Evolutionary conservation across 2,797 vertebrate species (phyloP), one percentile per base, ranked within the genome.

Genomic region (Periophthalmus magnuspinnatus): DNA sequence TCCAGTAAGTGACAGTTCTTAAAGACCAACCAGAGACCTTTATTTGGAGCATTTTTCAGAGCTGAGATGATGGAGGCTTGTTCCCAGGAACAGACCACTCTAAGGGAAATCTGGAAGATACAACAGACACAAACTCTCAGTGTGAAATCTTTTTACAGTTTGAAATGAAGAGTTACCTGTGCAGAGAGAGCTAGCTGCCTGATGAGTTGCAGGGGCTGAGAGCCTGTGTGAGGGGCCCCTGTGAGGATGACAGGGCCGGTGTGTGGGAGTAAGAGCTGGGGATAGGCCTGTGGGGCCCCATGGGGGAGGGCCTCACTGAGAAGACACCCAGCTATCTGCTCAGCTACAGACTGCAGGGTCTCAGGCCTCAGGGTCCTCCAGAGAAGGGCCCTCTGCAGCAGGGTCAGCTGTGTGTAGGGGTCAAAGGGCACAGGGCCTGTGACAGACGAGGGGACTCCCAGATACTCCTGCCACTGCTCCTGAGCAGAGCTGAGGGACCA

Each of bases 21-120:
- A 13, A 97, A 89, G 57, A 96, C 93, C 74, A 97, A 68, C 96
- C 96, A 97, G 67, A 91, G 87, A 11, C 95, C 95, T 0, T 92
- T 81, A 2, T 52, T 65, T 68, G 84, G 83, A 50, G 94, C 91
- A 55, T 64, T 65, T 13, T 68, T 62, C 55, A 97, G 76, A 0
- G 70, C 57, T n/a, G 80, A 81, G 34, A 92, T 78, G 47, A 94
- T 67, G 1, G 17, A 6, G 0, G 79, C 75, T 69, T 71, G 55
- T 0, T 93, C 88, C 57, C 87, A 87, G 17, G 73, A 65, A 48
- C 82, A 66, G 93, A 84, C n/a, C 90, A 60, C 90, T 66, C 95
- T 76, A 0, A 95, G 87, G 33, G 77, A 86, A 38, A 95, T 79
- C 56, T 85, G 84, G 50, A 87, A 14, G 76, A 41, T 10, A 76